phyloP scores from a whole-genome alignment of 2,113 vertebrate genomes.

The Apistogramma diplotaenia region DNA sequence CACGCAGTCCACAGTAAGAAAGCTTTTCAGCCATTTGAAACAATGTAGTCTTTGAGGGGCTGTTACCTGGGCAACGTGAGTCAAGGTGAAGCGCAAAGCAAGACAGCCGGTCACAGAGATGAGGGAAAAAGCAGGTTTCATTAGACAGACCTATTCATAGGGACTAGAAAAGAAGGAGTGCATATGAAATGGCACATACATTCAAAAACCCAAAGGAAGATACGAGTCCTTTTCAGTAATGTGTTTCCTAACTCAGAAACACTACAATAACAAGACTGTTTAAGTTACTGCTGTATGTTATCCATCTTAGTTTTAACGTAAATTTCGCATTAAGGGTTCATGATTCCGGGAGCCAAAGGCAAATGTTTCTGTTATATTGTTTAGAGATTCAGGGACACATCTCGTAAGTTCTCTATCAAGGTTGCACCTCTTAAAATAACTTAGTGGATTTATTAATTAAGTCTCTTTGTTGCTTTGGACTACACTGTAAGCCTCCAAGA shows the following conservation, averaged over 20 bases:
- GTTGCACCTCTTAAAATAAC: neutral
- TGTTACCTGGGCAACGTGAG: conserved; percentile 80
- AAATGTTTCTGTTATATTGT: neutral
- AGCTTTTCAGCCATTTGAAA: conserved; percentile 73
- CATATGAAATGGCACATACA: neutral
- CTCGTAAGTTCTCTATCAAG: neutral
- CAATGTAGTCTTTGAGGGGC: conserved; percentile 72
- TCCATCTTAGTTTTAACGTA: neutral
- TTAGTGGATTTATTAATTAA: conserved; percentile 19
- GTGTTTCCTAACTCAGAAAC: neutral
- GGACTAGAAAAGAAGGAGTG: neutral
- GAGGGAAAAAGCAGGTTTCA: conserved; percentile 26
- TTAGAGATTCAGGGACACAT: neutral
- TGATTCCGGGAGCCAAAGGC: neutral
- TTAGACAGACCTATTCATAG: conserved; percentile 10
- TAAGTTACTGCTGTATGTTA: neutral
- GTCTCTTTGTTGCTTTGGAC: conserved; percentile 14
- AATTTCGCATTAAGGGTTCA: neutral
- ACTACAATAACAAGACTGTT: neutral
- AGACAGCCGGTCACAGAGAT: conserved; percentile 54
- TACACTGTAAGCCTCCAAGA: neutral
- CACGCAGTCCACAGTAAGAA: conserved; percentile 56
- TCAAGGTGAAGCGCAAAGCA: conserved; percentile 73
- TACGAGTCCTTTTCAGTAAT: neutral
- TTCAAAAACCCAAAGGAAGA: neutral